phyloP scores from a whole-genome alignment of 1,140 invertebrate species.

The Apis florea region DNA sequence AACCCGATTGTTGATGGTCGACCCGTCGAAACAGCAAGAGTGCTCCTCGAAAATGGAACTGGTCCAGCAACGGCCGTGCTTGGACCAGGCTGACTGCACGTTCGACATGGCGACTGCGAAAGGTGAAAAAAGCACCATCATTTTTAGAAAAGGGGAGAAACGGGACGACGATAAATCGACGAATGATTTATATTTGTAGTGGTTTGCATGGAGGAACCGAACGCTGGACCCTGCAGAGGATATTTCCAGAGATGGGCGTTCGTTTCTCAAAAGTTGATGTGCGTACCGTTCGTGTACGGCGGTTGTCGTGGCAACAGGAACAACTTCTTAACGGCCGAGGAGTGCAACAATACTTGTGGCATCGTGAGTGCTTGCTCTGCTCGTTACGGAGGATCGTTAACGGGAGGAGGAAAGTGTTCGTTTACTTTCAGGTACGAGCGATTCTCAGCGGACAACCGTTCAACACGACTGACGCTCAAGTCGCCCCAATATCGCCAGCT shows the following conservation, averaged over 20 bases:
- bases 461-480: neutral
- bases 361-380: slow-evolving; percentile 74
- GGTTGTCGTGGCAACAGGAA: slow-evolving; percentile 95
- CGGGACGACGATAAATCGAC: accelerated
- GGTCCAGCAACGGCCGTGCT: slow-evolving; percentile 84
- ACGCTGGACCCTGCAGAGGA: slow-evolving; percentile 91
- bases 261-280: slow-evolving; percentile 86
- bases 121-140: too few species aligned
- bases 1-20: slow-evolving; percentile 85
- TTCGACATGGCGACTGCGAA: slow-evolving; percentile 88
- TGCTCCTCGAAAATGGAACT: slow-evolving; percentile 84
- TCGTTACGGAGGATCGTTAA: neutral
- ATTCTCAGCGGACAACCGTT: slow-evolving; percentile 50
- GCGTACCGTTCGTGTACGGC: slow-evolving; percentile 91
- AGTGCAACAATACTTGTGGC: slow-evolving; percentile 88
- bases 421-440: slow-evolving; percentile 51
- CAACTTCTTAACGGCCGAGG: slow-evolving; percentile 89
- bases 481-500: neutral
- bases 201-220: slow-evolving; percentile 87
- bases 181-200: slow-evolving; percentile 76
- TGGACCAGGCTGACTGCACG: slow-evolving; percentile 84
- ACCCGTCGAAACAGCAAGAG: slow-evolving; percentile 81
- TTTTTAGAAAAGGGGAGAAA: neutral
- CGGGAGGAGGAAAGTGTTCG: neutral
- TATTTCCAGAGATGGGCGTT: slow-evolving; percentile 92